Base-by-base conservation (phyloP, 2,113 vertebrate species). In the Daboia siamensis region DNA sequence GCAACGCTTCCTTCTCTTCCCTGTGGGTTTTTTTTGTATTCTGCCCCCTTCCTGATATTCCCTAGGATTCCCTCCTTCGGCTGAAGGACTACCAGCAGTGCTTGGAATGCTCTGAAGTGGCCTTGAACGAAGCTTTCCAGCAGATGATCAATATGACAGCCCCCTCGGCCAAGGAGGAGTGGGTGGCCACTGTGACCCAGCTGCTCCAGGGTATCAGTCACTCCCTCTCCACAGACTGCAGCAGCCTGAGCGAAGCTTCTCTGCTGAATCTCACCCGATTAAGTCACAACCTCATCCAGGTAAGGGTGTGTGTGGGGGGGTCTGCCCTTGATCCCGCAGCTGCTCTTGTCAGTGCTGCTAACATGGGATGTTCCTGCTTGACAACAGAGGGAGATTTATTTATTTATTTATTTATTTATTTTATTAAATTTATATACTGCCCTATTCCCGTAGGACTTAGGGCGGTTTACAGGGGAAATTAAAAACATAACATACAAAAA, bases 241-340 rank as follows among this genome's bases (percentile, higher is more conserved):
- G 95, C 88, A 97, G 99, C 94, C 97, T 99, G 6, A 97, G 95
- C 89, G 98, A 98, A 3, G 91, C 97, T 0, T 97, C 98, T 1
- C 95, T 97, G 21, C 97, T 98, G 0, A 98, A 98, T 94, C 97
- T 99, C 0, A 93, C 98, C 52, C 98, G 99, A 4, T 97, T 99
- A 61, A 98, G 98, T 90, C 99, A 95, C 97, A 99, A 99, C 97
- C 98, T 99, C 59, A 99, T 99, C 94, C 99, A 99, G 99, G 99
- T 99, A 94, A 8, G 29, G 0, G 39, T 1, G 39, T 39, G 39
- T 39, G 59, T n/a, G 59, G 9, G 1, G 24, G 3, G 59, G 59
- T 44, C 94, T 1, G 57, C 48, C 55, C 48, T 48, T 10, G 26
- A 93, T 10, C 59, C 24, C 0, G 12, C 12, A 6, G 85, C 5